Base-by-base conservation (phyloP, 2,797 vertebrate species). In the Dromococcyx pavoninus region DNA sequence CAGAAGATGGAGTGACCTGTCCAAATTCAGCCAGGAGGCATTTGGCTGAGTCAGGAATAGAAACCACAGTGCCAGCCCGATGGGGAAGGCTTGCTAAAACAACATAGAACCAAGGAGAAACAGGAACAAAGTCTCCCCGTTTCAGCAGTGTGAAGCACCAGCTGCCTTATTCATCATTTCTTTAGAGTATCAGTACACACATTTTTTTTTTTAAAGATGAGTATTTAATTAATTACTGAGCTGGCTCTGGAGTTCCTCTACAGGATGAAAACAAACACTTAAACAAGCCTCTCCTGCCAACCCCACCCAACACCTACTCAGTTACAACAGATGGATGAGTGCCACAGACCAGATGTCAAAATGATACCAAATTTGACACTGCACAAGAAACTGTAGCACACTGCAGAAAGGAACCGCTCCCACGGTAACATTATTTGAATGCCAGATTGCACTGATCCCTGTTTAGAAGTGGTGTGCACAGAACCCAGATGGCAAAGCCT, bases 291-390 rank as follows among this genome's bases (percentile, higher is more conserved):
- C 73, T 93, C 44, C 71, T 93, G 86, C 80, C 94, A 91, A 48
- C 95, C 74, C 64, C 91, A 86, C 94, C 92, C 94, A 88, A 88
- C 92, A 86, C 89, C 92, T 91, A 92, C 91, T 94, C 88, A 39
- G 58, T 91, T 92, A 88, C 60, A 93, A 32, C 86, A 94, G 86
- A 86, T 93, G 88, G 94, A 94, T 71, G 86, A 74, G 35, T 72
- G 91, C 95, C 92, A 69, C 61, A 86, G 91, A 89, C 64, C 89
- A 96, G 86, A 91, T 85, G 90, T 93, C 86, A 89, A 91, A 93
- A 91, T 62, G 12, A 91, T 94, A 88, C 60, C 71, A 78, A 86
- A 91, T 84, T 78, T 94, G 94, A 96, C 37, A 48, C 87, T 86
- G 67, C 37, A 60, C 54, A 39, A 84, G 83, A 64, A 84, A 65